Conservation (phyloP, 2,888 invertebrate genomes). For the Dolomedes plantarius region DNA sequence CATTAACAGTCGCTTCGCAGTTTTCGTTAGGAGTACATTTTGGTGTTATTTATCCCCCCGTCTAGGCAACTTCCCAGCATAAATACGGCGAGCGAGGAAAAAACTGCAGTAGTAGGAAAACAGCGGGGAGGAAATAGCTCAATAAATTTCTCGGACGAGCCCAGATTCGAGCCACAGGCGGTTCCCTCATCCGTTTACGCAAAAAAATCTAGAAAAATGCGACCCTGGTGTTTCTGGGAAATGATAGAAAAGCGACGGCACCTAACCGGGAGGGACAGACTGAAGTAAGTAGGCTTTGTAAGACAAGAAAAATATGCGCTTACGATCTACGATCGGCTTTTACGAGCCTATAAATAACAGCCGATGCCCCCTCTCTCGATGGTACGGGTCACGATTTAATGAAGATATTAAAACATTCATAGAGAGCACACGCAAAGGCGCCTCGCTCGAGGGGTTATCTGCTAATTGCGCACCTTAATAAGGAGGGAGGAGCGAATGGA, state of each 20-base stretch:
- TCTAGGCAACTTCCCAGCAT: background rate
- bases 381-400: slow-evolving; percentile 60
- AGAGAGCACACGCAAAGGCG: slow-evolving; percentile 30
- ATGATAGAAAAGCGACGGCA: slow-evolving; percentile 5
- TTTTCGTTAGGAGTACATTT: background rate
- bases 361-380: slow-evolving; percentile 20
- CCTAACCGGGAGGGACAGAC: slow-evolving; percentile 19
- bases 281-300: slow-evolving; percentile 33
- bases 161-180: slow-evolving; percentile 35
- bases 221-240: slow-evolving; percentile 39
- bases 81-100: background rate
- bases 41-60: slow-evolving; percentile 27
- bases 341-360: slow-evolving; percentile 62
- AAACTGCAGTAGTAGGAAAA: background rate
- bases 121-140: slow-evolving; percentile 40
- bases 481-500: slow-evolving; percentile 60
- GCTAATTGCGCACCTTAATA: slow-evolving; percentile 60
- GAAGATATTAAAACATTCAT: slow-evolving; percentile 70
- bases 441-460: slow-evolving; percentile 46
- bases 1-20: slow-evolving; percentile 41
- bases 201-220: slow-evolving; percentile 35
- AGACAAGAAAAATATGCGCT: slow-evolving; percentile 64
- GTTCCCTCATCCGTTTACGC: slow-evolving; percentile 16
- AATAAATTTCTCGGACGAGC: slow-evolving; percentile 53
- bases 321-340: slow-evolving; percentile 60